phyloP scores from a whole-genome alignment of 2,888 invertebrate genomes.

The Trissoscelio sp. region DNA sequence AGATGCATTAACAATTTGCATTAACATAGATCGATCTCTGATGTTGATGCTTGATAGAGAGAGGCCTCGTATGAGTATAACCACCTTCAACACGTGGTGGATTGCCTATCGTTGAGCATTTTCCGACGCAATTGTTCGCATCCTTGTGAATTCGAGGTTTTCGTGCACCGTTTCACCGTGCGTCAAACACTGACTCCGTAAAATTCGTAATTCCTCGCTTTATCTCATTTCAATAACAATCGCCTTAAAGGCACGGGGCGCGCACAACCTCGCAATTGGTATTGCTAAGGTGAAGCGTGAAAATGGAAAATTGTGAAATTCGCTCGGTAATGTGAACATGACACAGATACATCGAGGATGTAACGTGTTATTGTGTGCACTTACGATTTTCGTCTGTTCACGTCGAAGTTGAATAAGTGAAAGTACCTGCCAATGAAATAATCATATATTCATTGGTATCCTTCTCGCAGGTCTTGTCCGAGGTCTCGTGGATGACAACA shows the following conservation, averaged over 20 bases:
- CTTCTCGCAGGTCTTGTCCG: conserved; percentile 48
- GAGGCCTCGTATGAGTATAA: conserved; percentile 63
- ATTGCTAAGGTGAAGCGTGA: conserved; percentile 58
- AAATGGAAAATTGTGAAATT: conserved; percentile 67
- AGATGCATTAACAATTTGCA: conserved; percentile 80
- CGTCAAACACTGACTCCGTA: conserved; percentile 61
- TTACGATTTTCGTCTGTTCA: conserved; percentile 50
- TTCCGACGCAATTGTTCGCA: conserved; percentile 46
- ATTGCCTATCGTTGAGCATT: conserved; percentile 54
- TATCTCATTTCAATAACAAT: conserved; percentile 41
- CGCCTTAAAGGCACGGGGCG: conserved; percentile 41
- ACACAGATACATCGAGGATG: conserved; percentile 52
- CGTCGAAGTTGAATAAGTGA: conserved; percentile 53
- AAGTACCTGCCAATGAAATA: conserved; percentile 65
- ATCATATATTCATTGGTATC: conserved; percentile 64
- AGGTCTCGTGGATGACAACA: conserved; percentile 62
- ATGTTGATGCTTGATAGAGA: conserved; percentile 72
- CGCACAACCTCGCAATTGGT: conserved; percentile 48
- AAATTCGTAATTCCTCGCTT: conserved; percentile 37
- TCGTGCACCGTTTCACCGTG: conserved; percentile 43
- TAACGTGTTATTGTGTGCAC: conserved; percentile 47
- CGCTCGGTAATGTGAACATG: conserved; percentile 42
- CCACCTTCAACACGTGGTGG: conserved; percentile 71
- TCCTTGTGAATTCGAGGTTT: conserved; percentile 59
- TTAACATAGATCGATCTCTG: conserved; percentile 82